Base-by-base conservation (phyloP, 2,888 invertebrate genomes). In the Cryptus armator region DNA sequence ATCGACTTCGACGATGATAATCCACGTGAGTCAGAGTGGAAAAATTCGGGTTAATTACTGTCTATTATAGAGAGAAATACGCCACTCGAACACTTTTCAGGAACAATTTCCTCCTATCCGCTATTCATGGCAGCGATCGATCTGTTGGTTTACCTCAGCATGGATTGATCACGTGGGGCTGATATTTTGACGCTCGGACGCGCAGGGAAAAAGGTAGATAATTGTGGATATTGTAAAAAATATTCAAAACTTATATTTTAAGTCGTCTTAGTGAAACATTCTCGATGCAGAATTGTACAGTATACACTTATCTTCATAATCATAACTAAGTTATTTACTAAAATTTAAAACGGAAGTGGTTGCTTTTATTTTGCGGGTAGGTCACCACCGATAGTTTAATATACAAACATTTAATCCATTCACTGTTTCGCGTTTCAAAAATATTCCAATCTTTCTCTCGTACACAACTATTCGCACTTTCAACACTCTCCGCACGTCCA, bases 191-290 rank as follows among this genome's bases (percentile, higher is more conserved):
- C 37, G 53, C 66, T 44, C 48, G 81, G 81, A 46, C 66, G 67
- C n/a, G 64, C 32, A 16, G 70, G 81, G 82, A 77, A 79, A 37
- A 80, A 67, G 81, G 82, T 84, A 75, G 75, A 84, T 84, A 76
- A 78, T 77, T 74, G 43, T 81, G 81, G 84, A 85, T 90, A 86
- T 91, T 92, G 90, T 92, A 92, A 93, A 93, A 93, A 93, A 93
- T 93, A 93, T 92, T 93, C 91, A 93, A 93, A 93, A 93, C 93
- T 93, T 93, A 93, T 93, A 93, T 93, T 93, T 93, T 91, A 92
- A 90, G 88, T 91, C 90, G 90, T 91, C 92, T 91, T 89, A 90
- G 83, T 87, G 91, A 90, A 91, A 91, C 77, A 91, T 90, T 89
- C 89, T 91, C 89, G 89, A 92, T 91, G 89, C 90, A 90, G 90